Evolutionary conservation across 2,888 invertebrate species (phyloP), one percentile per base, ranked within the genome.

Genomic region (Pachliopta kotzebuea): DNA sequence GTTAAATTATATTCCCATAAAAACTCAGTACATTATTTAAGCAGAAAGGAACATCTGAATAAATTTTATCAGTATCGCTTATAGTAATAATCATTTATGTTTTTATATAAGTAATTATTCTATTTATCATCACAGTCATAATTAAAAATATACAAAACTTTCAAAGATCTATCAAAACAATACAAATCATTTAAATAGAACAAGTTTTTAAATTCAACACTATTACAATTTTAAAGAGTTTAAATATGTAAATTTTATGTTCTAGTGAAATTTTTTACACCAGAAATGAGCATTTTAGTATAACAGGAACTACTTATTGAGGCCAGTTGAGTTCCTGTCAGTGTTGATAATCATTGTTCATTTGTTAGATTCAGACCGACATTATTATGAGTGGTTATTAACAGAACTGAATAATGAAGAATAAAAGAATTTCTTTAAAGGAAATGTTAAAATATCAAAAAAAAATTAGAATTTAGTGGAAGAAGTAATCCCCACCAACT

Each of bases 221-320:
- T 18, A 45, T n/a, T n/a, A n/a, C n/a, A 45, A 29, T 7, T n/a
- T 29, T n/a, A 37, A 11, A 11, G 14, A 29, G 55, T 29, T 8
- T n/a, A 11, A 55, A 9, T 20, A 55, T 52, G 29, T 55, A 7
- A 31, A 56, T 56, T 56, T 29, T 11, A 29, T 20, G 11, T 56
- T 4, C 20, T 9, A 37, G 7, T 61, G 20, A 61, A 60, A 57
- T 53, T 57, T n/a, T 56, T 50, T n/a, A 31, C n/a, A 26, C 7
- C 14, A 49, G 45, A n/a, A 56, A 60, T 57, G 4, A 49, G 45
- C 11, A 56, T 24, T 31, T 53, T 31, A 49, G 18, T 45, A 23
- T 24, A 59, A 50, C 62, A 62, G 62, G 62, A 65, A 62, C 58
- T 21, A 8, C 9, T 55, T 55, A 66, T 59, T 62, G 31, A 62